Conservation (phyloP, 1,140 invertebrate genomes). For the Drosophila sulfurigaster region DNA sequence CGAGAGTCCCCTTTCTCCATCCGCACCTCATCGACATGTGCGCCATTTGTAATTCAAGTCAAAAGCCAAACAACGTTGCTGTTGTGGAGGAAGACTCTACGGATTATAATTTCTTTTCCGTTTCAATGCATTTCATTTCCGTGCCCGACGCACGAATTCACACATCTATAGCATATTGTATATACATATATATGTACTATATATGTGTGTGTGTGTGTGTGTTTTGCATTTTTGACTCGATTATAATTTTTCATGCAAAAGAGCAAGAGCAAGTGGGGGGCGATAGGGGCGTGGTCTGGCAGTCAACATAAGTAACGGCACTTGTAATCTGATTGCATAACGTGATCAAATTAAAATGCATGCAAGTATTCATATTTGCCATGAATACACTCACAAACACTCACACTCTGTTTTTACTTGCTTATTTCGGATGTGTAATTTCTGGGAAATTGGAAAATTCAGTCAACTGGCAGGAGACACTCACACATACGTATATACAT, state of each 20-base stretch:
- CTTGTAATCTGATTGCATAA: conserved; percentile 69
- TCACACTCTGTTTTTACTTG: background rate
- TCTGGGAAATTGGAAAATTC: background rate
- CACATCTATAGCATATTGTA: background rate
- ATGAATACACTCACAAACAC: conserved; percentile 17
- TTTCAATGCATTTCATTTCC: conserved; percentile 83
- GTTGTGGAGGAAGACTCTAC: conserved; percentile 40
- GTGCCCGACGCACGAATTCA: conserved; percentile 61
- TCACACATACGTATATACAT: too few relatives aligned
- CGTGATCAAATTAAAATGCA: conserved; percentile 69
- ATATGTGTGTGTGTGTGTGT: conserved; percentile 24
- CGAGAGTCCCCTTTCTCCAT: background rate
- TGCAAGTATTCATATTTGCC: conserved; percentile 46
- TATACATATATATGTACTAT: conserved; percentile 18
- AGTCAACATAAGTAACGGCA: conserved; percentile 54
- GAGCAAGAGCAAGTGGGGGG: background rate
- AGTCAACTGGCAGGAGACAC: background rate
- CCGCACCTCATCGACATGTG: conserved; percentile 34
- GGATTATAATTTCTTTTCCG: conserved; percentile 82
- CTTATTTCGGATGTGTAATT: background rate
- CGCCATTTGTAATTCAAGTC: conserved; percentile 80
- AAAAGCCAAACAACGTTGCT: conserved; percentile 53
- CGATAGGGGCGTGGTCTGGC: background rate
- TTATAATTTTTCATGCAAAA: conserved; percentile 74
- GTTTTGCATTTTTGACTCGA: conserved; percentile 78